These are phyloP conservation scores for Emys orbicularis DNA, from an alignment of 2,797 vertebrate species.

Conservation along the genomic window DNA sequence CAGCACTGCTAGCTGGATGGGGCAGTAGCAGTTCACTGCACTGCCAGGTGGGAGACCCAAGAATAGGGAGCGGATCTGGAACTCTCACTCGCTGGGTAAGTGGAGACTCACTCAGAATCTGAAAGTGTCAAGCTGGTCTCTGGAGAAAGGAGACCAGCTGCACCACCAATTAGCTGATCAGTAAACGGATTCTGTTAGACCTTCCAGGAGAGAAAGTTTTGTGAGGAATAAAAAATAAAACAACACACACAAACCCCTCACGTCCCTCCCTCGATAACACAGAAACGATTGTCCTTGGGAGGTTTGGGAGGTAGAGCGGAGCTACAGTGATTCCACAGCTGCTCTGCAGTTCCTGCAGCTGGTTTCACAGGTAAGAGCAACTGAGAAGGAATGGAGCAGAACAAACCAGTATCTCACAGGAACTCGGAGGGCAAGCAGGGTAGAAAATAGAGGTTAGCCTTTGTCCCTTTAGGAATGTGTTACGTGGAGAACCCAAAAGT, in stretches of 20 bases:
- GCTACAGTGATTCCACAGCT: neutral
- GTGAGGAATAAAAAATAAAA: neutral
- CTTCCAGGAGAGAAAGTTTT: neutral
- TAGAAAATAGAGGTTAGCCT: neutral
- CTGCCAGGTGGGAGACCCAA: neutral
- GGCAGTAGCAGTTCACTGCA: neutral
- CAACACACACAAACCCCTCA: neutral
- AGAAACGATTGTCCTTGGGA: neutral
- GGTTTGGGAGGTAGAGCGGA: neutral
- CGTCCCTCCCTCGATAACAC: neutral
- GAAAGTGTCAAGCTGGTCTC: neutral
- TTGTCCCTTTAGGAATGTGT: neutral
- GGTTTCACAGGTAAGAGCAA: neutral
- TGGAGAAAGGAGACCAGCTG: neutral
- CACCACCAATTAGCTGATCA: neutral
- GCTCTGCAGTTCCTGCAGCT: neutral
- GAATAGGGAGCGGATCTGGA: neutral
- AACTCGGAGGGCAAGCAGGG: neutral
- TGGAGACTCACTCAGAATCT: neutral
- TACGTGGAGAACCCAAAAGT: neutral
- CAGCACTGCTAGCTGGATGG: neutral
- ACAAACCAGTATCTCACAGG: neutral
- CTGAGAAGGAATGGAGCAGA: neutral
- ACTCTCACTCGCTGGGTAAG: neutral
- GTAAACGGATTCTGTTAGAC: neutral